Evolutionary conservation across 2,888 invertebrate species (phyloP).

Genomic region (Saturnia pavonia): DNA sequence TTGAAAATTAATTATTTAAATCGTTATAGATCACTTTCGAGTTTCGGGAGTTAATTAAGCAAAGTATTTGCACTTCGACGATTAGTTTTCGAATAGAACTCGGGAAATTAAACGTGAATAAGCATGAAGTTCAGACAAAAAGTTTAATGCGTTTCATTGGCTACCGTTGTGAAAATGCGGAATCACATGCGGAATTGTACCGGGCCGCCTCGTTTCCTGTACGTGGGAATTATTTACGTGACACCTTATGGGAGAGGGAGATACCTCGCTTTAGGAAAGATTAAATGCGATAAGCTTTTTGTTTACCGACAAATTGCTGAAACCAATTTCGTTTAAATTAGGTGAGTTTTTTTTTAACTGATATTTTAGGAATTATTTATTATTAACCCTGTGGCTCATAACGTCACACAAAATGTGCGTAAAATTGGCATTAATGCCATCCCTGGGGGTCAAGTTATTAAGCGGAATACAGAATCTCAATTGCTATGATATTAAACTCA

Average conservation of each 20-base stretch:
- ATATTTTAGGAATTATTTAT: too few relatives aligned
- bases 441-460: too few relatives aligned
- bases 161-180: constrained; percentile 66
- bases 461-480: too few relatives aligned
- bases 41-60: constrained; percentile 64
- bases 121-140: constrained; percentile 59
- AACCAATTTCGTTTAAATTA: constrained; percentile 45
- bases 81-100: constrained; percentile 70
- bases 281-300: constrained; percentile 54
- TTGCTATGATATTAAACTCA: too few relatives aligned
- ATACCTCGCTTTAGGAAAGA: constrained; percentile 41
- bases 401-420: too few relatives aligned
- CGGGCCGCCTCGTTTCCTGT: constrained; percentile 52
- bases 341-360: constrained; percentile 31
- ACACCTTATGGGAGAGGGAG: constrained; percentile 52
- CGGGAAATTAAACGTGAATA: constrained; percentile 69
- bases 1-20: constrained; percentile 61
- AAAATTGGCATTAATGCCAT: too few relatives aligned
- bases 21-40: constrained; percentile 49
- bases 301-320: constrained; percentile 50
- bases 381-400: too few relatives aligned
- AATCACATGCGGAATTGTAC: constrained; percentile 67
- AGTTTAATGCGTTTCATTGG: constrained; percentile 66
- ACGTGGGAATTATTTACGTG: constrained; percentile 67
- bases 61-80: constrained; percentile 65